Evolutionary conservation across 2,888 invertebrate genomes (phyloP).

Genomic region (Phorcus lineatus): DNA sequence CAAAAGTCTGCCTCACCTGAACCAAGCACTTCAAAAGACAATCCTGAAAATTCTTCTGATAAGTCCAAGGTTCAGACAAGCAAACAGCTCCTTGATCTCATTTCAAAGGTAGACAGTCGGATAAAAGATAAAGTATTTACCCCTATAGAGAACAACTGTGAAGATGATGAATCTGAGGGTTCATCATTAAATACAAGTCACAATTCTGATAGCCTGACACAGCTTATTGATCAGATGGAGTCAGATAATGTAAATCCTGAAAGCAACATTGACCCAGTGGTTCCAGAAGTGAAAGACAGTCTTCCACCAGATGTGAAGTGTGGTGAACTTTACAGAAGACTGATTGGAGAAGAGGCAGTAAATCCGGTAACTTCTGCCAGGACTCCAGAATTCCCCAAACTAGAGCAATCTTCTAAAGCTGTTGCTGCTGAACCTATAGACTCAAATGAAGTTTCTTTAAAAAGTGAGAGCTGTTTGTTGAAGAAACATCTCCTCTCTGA

Average conservation of each 20-base stretch:
- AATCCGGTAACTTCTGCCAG: neutral
- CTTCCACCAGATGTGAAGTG: neutral
- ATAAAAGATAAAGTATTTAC: neutral
- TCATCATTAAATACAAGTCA: neutral
- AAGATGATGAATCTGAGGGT: neutral
- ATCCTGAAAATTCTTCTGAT: neutral
- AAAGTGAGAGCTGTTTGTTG: neutral
- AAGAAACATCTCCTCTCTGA: neutral
- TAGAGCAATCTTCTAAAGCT: neutral
- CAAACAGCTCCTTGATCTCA: slow-evolving; percentile 23
- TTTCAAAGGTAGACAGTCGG: slow-evolving; percentile 20
- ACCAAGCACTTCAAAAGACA: neutral
- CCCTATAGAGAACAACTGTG: neutral
- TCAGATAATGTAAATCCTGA: neutral
- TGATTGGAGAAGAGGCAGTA: neutral
- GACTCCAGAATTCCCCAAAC: too few relatives aligned
- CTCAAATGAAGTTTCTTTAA: neutral
- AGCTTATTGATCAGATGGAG: neutral
- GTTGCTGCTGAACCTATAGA: neutral
- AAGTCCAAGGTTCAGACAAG: neutral
- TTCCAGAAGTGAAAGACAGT: slow-evolving; percentile 27
- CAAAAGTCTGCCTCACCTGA: neutral
- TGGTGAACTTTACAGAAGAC: neutral
- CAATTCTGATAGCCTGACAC: neutral
- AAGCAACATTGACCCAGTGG: neutral